Evolutionary conservation across 1,140 invertebrate genomes (phyloP), one percentile per base, ranked within the genome.

Genomic region (Odontomachus brunneus): DNA sequence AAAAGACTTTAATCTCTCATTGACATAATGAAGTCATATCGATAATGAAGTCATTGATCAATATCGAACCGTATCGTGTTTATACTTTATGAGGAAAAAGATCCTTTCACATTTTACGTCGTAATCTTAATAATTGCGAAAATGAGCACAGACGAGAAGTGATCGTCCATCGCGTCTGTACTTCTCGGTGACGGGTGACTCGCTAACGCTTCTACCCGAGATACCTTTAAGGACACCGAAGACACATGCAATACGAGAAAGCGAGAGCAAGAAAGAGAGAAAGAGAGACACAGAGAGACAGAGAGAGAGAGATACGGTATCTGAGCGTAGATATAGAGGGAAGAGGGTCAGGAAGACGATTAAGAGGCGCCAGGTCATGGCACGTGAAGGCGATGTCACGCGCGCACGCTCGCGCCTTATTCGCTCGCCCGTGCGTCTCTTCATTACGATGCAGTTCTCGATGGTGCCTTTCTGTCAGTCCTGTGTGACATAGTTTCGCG

Each of bases 371-470:
- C 69, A 74, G 69, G 78, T 82, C 69, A 33, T 19, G 57, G 57
- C 44, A 73, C 33, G 51, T 67, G 22, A 33, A 75, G 67, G 62
- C 76, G 63, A 53, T 33, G 53, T 55, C 51, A 12, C 59, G 38
- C 60, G 51, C 29, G n/a, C n/a, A n/a, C n/a, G n/a, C n/a, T n/a
- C 33, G 29, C 29, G 29, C 29, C 29, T 33, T 33, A 5, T 53
- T 57, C 51, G 44, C 33, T 80, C 24, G n/a, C 24, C 71, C 75
- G 24, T 80, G 74, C 60, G 67, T 55, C 57, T 73, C 66, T 71
- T 85, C 44, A 85, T 86, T 86, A 67, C 17, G 49, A 86, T 82
- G 76, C 76, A 11, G 63, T 15, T 14, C 63, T 73, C 76, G 63
- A 9, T 9, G 38, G 3, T 15, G 49, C 51, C 55, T 82, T 82